Evolutionary conservation across 2,888 invertebrate species (phyloP).

Genomic region (Hirtodrosophila histrioides): DNA sequence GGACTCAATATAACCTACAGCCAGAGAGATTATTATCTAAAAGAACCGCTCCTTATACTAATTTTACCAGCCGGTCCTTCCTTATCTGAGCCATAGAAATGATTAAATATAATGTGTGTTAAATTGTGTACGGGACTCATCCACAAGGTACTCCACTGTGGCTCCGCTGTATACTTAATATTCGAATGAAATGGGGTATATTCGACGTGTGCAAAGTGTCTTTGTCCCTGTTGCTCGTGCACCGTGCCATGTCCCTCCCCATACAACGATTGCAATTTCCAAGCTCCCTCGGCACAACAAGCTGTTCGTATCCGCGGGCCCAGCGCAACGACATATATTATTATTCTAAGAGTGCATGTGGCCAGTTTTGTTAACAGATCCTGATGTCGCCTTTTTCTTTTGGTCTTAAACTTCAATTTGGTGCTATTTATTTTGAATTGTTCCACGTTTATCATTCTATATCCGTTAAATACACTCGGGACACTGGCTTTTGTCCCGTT

Average conservation of each 20-base stretch:
- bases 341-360: not conserved
- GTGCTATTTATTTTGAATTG: not conserved
- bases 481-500: not conserved
- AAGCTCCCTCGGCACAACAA: too few species aligned
- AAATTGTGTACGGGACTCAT: not conserved
- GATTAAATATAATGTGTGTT: not conserved
- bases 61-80: not conserved
- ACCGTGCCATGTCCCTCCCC: too few species aligned
- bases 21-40: not conserved
- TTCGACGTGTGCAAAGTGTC: not conserved
- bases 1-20: constrained; percentile 7
- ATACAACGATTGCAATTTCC: too few species aligned
- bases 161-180: not conserved
- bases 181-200: not conserved
- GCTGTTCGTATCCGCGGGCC: not conserved
- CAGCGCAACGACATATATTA: not conserved
- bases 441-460: not conserved
- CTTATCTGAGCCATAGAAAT: too few species aligned
- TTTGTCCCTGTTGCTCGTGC: not conserved
- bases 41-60: not conserved
- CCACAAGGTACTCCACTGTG: not conserved
- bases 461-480: too few species aligned
- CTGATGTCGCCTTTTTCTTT: not conserved
- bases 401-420: not conserved
- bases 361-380: too few species aligned